phyloP scores from a whole-genome alignment of 2,888 invertebrate genomes.

The Trichopoda pennipes region DNA sequence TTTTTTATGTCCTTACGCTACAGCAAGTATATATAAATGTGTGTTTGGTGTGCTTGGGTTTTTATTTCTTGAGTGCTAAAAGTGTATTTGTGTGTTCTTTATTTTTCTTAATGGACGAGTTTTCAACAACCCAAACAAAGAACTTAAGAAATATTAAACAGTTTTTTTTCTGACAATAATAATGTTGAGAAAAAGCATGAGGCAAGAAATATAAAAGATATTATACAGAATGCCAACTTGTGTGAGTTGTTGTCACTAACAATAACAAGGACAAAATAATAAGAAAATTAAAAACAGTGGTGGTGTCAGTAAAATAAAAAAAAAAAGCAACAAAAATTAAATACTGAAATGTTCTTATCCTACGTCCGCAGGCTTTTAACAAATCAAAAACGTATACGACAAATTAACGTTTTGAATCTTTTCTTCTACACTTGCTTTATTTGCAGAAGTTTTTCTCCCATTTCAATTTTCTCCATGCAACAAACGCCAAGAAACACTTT shows the following conservation, averaged over 20 bases:
- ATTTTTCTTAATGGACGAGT: neutral
- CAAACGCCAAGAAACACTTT: constrained; percentile 31
- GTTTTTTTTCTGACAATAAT: constrained; percentile 42
- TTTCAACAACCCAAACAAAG: constrained; percentile 12
- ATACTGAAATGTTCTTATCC: constrained; percentile 54
- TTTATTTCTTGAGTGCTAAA: constrained; percentile 44
- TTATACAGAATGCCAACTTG: constrained; percentile 40
- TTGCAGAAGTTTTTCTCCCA: constrained; percentile 4
- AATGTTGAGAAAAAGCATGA: constrained; percentile 11
- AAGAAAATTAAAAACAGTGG: constrained; percentile 13
- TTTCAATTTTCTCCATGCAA: neutral
- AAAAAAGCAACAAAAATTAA: constrained; percentile 1
- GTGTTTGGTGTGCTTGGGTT: constrained; percentile 22
- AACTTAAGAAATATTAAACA: constrained; percentile 41
- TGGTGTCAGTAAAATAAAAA: constrained; percentile 32
- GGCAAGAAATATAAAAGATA: neutral
- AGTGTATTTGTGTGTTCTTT: constrained; percentile 35
- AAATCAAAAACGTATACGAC: constrained; percentile 29
- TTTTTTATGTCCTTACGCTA: neutral
- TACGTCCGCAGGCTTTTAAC: constrained; percentile 59
- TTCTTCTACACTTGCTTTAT: constrained; percentile 16
- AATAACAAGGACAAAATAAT: constrained; percentile 32
- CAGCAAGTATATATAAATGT: neutral
- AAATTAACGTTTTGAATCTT: constrained; percentile 10
- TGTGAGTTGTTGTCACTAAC: constrained; percentile 45